A percentile compares a stretch with the other conserved stretches of the same genome.
phyloP scores from a whole-genome alignment of 1,140 invertebrate genomes.

The Phocides pigmalion region DNA sequence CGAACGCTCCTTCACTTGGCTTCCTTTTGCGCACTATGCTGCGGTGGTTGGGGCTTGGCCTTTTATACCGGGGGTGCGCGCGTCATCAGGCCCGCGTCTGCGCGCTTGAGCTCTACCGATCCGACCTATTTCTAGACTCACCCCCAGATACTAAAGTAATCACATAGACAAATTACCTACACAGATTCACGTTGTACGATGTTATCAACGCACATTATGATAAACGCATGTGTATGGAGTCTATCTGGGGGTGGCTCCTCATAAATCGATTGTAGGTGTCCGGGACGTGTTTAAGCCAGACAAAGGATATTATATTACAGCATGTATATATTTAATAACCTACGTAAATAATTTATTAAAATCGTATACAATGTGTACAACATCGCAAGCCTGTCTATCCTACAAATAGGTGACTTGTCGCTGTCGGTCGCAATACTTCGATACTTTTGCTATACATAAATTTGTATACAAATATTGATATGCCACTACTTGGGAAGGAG shows the following conservation, averaged over 20 bases:
- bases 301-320: no score
- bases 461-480: no score
- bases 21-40: slow-evolving; percentile 46
- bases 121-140: slow-evolving; percentile 63
- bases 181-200: neutral
- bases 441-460: no score
- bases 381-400: no score
- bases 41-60: neutral
- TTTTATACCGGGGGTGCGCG: slow-evolving; percentile 43
- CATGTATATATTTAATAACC: no score
- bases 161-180: slow-evolving; percentile 11
- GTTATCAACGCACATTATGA: slow-evolving; percentile 19
- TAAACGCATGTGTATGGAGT: neutral
- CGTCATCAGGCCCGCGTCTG: slow-evolving; percentile 45
- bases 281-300: no score
- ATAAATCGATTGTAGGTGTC: neutral
- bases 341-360: no score
- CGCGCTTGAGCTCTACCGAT: slow-evolving; percentile 36
- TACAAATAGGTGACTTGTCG: no score
- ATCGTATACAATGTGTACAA: no score
- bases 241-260: slow-evolving; percentile 3
- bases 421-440: no score
- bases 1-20: slow-evolving; percentile 37
- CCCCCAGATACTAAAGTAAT: slow-evolving; percentile 22
- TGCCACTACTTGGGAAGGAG: no score